Conservation (phyloP, 2,113 vertebrate genomes). For the Macaca nemestrina region DNA sequence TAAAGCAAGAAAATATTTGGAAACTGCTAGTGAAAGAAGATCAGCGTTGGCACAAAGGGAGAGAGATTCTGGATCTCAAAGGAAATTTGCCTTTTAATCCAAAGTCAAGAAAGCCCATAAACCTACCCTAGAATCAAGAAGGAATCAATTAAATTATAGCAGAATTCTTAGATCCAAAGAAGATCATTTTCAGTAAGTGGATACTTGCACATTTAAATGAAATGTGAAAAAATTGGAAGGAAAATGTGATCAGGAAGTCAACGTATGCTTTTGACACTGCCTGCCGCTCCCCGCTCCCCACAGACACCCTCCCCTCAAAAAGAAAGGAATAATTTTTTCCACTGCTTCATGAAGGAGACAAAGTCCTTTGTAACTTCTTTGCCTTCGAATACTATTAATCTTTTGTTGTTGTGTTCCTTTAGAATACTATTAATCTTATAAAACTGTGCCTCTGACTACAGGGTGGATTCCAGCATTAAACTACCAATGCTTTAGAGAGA, state of each 20-base stretch:
- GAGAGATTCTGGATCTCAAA: neutral
- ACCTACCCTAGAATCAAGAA: neutral
- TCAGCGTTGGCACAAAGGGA: neutral
- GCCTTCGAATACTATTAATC: neutral
- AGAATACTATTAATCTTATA: neutral
- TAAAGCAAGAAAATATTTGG: neutral
- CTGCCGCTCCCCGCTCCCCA: rapidly evolving
- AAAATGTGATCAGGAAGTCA: neutral
- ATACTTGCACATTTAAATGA: neutral
- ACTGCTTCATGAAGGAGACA: neutral
- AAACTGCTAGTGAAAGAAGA: neutral
- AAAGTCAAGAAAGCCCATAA: neutral
- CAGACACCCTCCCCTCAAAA: neutral
- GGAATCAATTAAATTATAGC: neutral
- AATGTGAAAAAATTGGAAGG: neutral
- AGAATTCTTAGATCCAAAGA: neutral
- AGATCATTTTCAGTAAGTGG: neutral
- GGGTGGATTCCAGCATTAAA: neutral
- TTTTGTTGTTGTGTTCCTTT: neutral
- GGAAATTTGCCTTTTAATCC: neutral
- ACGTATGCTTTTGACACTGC: neutral
- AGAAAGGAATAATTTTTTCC: neutral
- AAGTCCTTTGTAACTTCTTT: neutral
- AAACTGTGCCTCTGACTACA: neutral
- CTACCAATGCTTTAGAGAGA: neutral